Percentiles rank a stretch among this genome's conserved stretches.
Conservation (phyloP, 2,113 vertebrate genomes). For the Mormoops blainvillei region DNA sequence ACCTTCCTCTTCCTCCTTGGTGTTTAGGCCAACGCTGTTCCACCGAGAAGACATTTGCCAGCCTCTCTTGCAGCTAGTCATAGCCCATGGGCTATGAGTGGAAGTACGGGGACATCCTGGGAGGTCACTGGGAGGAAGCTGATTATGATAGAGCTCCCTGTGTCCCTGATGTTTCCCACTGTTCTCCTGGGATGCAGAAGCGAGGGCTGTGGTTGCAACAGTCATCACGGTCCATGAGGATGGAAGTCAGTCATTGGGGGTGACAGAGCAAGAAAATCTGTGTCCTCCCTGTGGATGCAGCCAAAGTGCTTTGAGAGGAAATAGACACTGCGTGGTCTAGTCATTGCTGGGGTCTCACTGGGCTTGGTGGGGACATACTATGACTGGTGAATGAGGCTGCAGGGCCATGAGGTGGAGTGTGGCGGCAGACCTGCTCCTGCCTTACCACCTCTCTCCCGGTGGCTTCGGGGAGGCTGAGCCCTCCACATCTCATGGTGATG, state of each 20-base stretch:
- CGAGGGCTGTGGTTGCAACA: not conserved
- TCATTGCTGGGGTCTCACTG: not conserved
- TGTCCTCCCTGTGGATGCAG: not conserved
- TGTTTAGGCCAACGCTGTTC: not conserved
- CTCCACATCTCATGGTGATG: no score
- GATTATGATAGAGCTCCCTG: not conserved
- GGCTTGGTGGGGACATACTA: fast-evolving
- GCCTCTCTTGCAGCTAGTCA: not conserved
- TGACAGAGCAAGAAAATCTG: not conserved
- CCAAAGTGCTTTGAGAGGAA: not conserved
- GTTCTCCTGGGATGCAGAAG: not conserved
- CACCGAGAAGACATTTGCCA: not conserved
- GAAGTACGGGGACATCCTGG: not conserved
- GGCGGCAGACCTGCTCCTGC: not conserved
- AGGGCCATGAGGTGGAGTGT: not conserved
- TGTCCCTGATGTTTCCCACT: not conserved
- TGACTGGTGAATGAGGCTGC: not conserved
- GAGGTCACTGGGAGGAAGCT: not conserved
- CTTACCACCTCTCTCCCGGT: not conserved
- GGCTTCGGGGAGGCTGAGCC: not conserved
- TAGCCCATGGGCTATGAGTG: not conserved
- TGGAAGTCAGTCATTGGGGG: not conserved
- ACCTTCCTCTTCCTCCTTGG: not conserved
- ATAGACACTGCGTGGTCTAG: not conserved
- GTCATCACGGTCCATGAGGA: not conserved